Evolutionary conservation across 2,888 invertebrate species (phyloP), one percentile per base, ranked within the genome.

Genomic region (Trichogramma dendrolimi): DNA sequence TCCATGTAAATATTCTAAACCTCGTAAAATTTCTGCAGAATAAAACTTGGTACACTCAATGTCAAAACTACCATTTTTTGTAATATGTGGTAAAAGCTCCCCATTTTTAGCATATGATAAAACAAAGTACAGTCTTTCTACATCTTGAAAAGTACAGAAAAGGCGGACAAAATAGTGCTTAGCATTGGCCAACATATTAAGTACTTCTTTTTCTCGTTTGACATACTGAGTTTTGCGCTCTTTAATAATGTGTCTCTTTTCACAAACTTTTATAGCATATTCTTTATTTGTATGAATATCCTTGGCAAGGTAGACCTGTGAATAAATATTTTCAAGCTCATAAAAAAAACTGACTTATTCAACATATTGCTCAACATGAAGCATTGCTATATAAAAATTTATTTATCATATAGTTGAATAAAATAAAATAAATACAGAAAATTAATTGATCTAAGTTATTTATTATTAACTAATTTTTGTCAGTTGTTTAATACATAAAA

Each of bases 251-350:
- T 95, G 92, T 56, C 87, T 84, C 82, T 99, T 99, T 75, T 96
- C 94, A 80, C 96, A 91, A n/a, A 97, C 96, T 87, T 99, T 99
- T 77, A 98, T 96, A 83, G 97, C 97, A 87, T 89, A 94, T 83
- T 96, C 94, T 75, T 88, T 90, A 73, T 86, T 87, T 60, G 89
- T 91, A 77, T 91, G 90, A 65, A 94, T 89, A 80, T 97, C 96
- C 80, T 92, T 93, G 57, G 94, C 95, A 70, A 95, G 84, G 80
- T 93, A 96, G 58, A 97, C 86, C 86, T 86, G 74, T 8, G 6
- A 50, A 8, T 1, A 38, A 27, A 27, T 27, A 27, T 27, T 27
- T 27, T 27, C 27, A 27, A 27, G 27, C 27, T 27, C 2, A 27
- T 27, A 27, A 27, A 27, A 27, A 27, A 27, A 27, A 27, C 1